Conservation (phyloP, 2,888 invertebrate genomes). For the Nomada ferruginata region DNA sequence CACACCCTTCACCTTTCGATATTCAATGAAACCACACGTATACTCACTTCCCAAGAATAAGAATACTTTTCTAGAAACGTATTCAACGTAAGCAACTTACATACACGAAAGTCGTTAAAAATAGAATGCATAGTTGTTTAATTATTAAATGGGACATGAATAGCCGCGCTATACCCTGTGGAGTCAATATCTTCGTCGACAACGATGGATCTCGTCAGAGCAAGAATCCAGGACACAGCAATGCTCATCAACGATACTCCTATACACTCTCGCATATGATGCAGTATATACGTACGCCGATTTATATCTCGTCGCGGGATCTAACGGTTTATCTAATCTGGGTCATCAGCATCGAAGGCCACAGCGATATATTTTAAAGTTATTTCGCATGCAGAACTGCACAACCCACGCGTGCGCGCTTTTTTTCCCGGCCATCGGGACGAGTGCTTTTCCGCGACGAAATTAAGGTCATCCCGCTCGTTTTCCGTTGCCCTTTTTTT, state of each 20-base stretch:
- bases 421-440: conserved; percentile 1
- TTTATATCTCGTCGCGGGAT: conserved; percentile 53
- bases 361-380: conserved; percentile 37
- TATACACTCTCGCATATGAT: background rate
- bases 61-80: background rate
- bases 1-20: conserved; percentile 23
- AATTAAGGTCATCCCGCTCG: conserved; percentile 62
- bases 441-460: conserved; percentile 56
- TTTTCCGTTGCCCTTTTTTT: conserved; percentile 34
- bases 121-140: too few species aligned
- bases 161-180: too few species aligned
- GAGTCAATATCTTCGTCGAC: background rate
- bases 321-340: conserved; percentile 67
- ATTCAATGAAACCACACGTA: background rate
- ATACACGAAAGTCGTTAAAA: background rate
- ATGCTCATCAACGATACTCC: background rate
- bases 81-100: background rate
- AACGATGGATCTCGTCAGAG: background rate
- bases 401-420: conserved; percentile 17
- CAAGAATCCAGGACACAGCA: conserved; percentile 41
- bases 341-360: conserved; percentile 67
- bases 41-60: too few species aligned
- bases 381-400: conserved; percentile 37
- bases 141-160: too few species aligned
- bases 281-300: conserved; percentile 3